A percentile compares a stretch with the other conserved stretches of the same genome.
Conservation (phyloP, 2,888 invertebrate species). For the Anorthoa munda region DNA sequence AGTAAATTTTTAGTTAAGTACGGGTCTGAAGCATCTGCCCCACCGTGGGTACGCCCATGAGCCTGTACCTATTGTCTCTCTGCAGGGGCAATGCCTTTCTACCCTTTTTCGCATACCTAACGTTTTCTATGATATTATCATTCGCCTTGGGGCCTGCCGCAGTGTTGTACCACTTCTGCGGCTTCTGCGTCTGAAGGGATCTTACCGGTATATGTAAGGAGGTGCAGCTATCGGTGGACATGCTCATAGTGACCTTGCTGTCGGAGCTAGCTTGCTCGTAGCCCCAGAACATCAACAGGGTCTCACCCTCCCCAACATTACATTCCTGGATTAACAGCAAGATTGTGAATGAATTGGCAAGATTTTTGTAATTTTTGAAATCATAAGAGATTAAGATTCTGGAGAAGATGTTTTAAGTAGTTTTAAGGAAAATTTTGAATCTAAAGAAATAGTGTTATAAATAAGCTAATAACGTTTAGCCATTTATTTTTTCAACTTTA, state of each 20-base stretch:
- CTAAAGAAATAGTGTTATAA: background rate
- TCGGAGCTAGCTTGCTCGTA: constrained; percentile 75
- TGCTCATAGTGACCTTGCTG: constrained; percentile 82
- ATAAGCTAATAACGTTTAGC: background rate
- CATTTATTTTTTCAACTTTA: background rate
- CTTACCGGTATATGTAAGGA: constrained; percentile 78
- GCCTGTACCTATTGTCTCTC: background rate
- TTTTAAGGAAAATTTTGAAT: background rate
- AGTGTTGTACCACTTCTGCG: background rate
- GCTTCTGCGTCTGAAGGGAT: background rate
- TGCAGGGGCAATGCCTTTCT: background rate
- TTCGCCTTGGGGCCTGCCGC: background rate
- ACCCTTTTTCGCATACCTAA: background rate
- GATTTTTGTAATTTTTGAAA: background rate
- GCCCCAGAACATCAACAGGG: constrained; percentile 85
- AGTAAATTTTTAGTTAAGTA: too few species aligned
- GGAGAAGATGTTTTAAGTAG: too few species aligned
- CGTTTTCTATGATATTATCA: background rate
- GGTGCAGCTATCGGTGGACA: constrained; percentile 84
- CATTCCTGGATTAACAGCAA: constrained; percentile 76
- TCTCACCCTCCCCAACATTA: constrained; percentile 83
- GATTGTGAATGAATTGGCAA: background rate
- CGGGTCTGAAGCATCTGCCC: too few species aligned
- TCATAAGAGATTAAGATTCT: background rate
- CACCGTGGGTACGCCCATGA: too few species aligned